Conservation (phyloP, 2,888 invertebrate genomes). For the Podotricha telesiphe region DNA sequence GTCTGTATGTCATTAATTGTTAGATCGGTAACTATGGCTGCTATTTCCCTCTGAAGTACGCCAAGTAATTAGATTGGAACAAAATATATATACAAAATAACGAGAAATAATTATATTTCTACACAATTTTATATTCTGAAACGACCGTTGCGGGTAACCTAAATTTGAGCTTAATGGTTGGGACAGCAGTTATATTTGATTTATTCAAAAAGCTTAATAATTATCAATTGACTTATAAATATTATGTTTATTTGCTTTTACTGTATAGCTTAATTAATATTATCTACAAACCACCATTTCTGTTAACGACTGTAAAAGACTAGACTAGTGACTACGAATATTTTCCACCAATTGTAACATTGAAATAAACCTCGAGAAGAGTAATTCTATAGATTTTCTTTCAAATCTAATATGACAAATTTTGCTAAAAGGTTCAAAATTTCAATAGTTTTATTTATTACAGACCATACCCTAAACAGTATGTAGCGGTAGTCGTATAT, state of each 20-base stretch:
- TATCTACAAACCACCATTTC: background rate
- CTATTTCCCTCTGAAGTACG: no score
- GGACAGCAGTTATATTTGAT: slow-evolving; percentile 19
- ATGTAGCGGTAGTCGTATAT: no score
- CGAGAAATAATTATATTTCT: slow-evolving; percentile 3
- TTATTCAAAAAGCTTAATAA: slow-evolving; percentile 23
- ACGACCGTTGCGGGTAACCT: slow-evolving; percentile 22
- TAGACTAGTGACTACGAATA: background rate
- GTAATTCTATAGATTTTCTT: no score
- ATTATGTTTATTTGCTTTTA: slow-evolving; percentile 8
- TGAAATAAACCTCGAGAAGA: no score
- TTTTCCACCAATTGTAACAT: no score
- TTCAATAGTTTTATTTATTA: no score
- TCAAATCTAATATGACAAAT: no score
- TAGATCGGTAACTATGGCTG: no score
- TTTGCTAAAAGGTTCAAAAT: no score
- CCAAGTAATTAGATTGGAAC: no score
- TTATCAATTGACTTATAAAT: slow-evolving; percentile 15
- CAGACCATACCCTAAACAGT: no score
- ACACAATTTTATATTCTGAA: background rate
- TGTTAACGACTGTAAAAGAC: background rate
- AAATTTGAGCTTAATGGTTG: slow-evolving; percentile 23
- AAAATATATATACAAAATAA: background rate
- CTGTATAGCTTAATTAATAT: slow-evolving; percentile 52
- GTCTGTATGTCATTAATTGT: no score